Conservation (phyloP, 2,113 vertebrate genomes). For the Plestiodon gilberti region DNA sequence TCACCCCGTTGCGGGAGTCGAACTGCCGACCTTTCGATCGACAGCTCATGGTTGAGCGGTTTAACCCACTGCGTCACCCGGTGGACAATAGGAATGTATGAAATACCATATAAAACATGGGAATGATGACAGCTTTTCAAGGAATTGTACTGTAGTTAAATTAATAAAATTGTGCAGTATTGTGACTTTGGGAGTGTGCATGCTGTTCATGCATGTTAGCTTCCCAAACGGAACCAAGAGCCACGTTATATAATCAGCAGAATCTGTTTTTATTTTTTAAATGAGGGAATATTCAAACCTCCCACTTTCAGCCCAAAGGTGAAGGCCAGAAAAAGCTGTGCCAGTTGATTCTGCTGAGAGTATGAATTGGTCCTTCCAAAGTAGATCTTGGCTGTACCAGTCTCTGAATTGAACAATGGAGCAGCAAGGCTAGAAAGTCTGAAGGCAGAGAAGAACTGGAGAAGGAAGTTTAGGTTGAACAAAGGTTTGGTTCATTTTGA, state of each 20-base stretch:
- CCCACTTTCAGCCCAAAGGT: not conserved
- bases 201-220: not conserved
- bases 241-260: not conserved
- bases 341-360: not conserved
- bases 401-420: constrained; percentile 69
- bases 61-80: no score
- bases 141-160: no score
- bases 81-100: no score
- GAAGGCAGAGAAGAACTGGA: constrained; percentile 64
- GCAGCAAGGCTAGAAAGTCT: constrained; percentile 66
- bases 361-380: constrained; percentile 24
- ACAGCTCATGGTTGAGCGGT: no score
- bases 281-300: not conserved
- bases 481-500: constrained; percentile 77
- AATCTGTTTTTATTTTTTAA: not conserved
- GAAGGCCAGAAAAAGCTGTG: not conserved
- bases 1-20: no score
- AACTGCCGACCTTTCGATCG: no score
- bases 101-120: no score
- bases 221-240: not conserved
- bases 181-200: not conserved
- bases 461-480: constrained; percentile 77
- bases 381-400: constrained; percentile 20
- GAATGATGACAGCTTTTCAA: no score
- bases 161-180: no score